Conservation (phyloP, 1,140 invertebrate species). For the Drosophila bocki region DNA sequence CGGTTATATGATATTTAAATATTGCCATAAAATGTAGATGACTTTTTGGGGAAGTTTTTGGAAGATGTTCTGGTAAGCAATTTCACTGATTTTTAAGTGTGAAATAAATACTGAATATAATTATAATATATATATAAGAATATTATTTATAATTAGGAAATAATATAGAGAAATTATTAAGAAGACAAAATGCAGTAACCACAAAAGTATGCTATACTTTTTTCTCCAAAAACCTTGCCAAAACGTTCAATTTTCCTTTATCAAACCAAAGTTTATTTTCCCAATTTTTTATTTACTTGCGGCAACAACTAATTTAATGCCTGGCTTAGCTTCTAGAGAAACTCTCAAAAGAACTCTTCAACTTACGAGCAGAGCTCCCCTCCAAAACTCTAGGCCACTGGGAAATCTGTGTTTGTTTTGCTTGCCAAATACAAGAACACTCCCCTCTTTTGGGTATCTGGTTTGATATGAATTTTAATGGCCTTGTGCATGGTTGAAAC, state of each 20-base stretch:
- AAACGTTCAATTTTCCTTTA: neutral
- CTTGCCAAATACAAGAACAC: conserved; percentile 45
- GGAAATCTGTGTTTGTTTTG: conserved; percentile 33
- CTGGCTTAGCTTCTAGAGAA: neutral
- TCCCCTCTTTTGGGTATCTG: conserved; percentile 41
- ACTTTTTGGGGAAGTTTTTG: conserved; percentile 20
- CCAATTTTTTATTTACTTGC: neutral
- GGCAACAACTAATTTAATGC: conserved; percentile 14
- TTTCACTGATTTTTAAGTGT: neutral
- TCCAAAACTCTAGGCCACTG: conserved; percentile 27
- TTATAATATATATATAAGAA: too few species aligned
- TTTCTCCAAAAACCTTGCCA: neutral
- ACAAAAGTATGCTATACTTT: neutral
- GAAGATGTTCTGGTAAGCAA: conserved; percentile 18
- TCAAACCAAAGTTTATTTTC: neutral
- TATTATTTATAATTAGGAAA: neutral
- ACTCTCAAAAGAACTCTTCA: conserved; percentile 5
- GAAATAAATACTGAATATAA: neutral
- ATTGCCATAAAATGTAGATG: conserved; percentile 55
- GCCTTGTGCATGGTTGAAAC: conserved; percentile 74
- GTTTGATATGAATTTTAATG: conserved; percentile 75
- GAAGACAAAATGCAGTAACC: too few species aligned
- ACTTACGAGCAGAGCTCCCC: neutral
- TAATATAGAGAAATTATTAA: neutral
- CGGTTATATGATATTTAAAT: conserved; percentile 69